phyloP scores from a whole-genome alignment of 2,797 vertebrate genomes.

The Cottoperca gobio region DNA sequence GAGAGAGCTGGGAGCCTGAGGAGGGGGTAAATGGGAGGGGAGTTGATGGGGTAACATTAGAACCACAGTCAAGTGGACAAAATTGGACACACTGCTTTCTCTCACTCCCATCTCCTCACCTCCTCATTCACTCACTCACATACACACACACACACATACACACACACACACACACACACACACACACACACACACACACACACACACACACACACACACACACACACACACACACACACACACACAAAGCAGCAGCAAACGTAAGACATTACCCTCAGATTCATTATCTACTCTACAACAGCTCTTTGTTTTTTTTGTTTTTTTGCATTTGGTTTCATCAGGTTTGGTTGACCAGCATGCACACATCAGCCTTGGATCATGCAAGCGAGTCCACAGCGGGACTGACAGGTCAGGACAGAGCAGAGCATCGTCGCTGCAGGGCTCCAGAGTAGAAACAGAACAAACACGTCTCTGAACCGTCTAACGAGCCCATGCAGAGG shows the following conservation, averaged over 20 bases:
- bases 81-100: slow-evolving; percentile 55
- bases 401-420: slow-evolving; percentile 72
- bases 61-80: slow-evolving; percentile 35
- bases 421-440: slow-evolving; percentile 58
- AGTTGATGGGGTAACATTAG: slow-evolving; percentile 56
- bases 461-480: slow-evolving; percentile 63
- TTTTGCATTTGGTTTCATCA: slow-evolving; percentile 79
- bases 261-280: slow-evolving; percentile 64
- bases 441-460: slow-evolving; percentile 70
- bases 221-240: slow-evolving; percentile 32
- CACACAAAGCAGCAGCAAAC: slow-evolving; percentile 72
- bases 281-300: slow-evolving; percentile 57
- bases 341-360: slow-evolving; percentile 85
- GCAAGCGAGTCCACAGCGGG: slow-evolving; percentile 80
- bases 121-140: slow-evolving; percentile 43
- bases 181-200: slow-evolving; percentile 32
- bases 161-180: slow-evolving; percentile 29
- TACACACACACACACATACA: slow-evolving; percentile 41
- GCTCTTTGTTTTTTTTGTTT: slow-evolving; percentile 25
- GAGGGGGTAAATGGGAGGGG: slow-evolving; percentile 26
- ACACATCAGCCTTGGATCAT: slow-evolving; percentile 82
- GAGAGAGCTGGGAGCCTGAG: slow-evolving; percentile 92
- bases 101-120: slow-evolving; percentile 37
- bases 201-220: slow-evolving; percentile 32
- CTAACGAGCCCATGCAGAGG: slow-evolving; percentile 79